Percentiles rank a stretch among this genome's conserved stretches.
Conservation (phyloP, 2,888 invertebrate genomes). For the Drosophila nigricruria region DNA sequence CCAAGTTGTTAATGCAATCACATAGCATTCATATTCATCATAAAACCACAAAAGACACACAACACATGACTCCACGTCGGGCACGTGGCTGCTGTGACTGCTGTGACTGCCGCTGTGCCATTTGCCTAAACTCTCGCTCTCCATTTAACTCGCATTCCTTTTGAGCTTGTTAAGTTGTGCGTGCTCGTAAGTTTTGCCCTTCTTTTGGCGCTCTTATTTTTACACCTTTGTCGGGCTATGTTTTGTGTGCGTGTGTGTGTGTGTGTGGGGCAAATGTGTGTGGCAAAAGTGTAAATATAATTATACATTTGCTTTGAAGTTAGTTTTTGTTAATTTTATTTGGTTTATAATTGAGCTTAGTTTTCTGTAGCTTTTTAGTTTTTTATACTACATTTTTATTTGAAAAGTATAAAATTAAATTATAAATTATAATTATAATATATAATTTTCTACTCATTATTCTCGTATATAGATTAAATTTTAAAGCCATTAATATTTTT, state of each 20-base stretch:
- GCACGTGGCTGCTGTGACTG: constrained; percentile 38
- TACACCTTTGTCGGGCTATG: background rate
- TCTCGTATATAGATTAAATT: background rate
- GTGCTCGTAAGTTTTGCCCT: constrained; percentile 30
- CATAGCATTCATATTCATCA: constrained; percentile 82
- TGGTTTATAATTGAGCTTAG: background rate
- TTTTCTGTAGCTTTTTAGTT: background rate
- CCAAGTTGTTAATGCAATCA: constrained; percentile 80
- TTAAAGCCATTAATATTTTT: background rate
- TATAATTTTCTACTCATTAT: background rate
- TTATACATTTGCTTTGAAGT: background rate
- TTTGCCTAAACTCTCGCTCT: constrained; percentile 47
- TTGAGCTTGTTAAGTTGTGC: constrained; percentile 38
- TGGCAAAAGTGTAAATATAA: constrained; percentile 7
- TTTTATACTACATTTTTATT: background rate
- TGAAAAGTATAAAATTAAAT: background rate
- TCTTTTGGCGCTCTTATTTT: constrained; percentile 15
- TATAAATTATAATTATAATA: too few species aligned
- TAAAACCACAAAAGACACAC: constrained; percentile 72
- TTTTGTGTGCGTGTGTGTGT: background rate
- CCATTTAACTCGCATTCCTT: constrained; percentile 27
- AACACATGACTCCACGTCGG: constrained; percentile 55
- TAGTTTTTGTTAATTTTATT: background rate
- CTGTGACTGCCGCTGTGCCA: constrained; percentile 12
- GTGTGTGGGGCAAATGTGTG: constrained; percentile 2